phyloP scores from a whole-genome alignment of 2,113 vertebrate species.

The Lampris megalopsis region DNA sequence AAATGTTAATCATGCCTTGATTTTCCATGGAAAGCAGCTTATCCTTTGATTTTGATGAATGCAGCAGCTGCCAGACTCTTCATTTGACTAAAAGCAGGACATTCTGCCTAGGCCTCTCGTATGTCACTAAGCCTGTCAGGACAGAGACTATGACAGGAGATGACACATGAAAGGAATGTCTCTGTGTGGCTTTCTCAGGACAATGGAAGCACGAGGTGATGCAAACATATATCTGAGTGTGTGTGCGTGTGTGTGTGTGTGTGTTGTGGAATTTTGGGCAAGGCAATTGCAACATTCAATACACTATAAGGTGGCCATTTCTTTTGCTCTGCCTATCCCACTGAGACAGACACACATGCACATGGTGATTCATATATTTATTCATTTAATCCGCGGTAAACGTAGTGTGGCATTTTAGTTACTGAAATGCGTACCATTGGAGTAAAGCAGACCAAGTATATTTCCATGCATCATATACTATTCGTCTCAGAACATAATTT shows the following conservation, averaged over 20 bases:
- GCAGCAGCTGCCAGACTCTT: slow-evolving; percentile 73
- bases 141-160: slow-evolving; percentile 60
- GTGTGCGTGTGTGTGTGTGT: slow-evolving; percentile 26
- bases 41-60: slow-evolving; percentile 79
- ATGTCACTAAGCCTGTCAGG: slow-evolving; percentile 76
- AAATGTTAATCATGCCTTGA: slow-evolving; percentile 78
- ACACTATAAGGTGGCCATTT: slow-evolving; percentile 3
- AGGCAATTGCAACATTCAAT: slow-evolving; percentile 3
- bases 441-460: not conserved
- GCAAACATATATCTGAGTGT: slow-evolving; percentile 4
- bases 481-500: not conserved
- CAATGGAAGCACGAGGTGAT: slow-evolving; percentile 68
- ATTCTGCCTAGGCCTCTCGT: slow-evolving; percentile 59
- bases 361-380: not conserved
- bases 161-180: slow-evolving; percentile 74
- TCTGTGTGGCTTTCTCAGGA: slow-evolving; percentile 66
- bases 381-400: not conserved
- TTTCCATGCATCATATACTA: not conserved
- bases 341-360: not conserved
- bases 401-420: not conserved
- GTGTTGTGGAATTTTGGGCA: not conserved
- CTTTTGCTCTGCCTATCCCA: not conserved
- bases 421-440: not conserved
- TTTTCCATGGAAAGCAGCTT: slow-evolving; percentile 82
- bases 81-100: slow-evolving; percentile 77